Conservation (phyloP, 2,113 vertebrate species). For the Stictonetta naevosa region DNA sequence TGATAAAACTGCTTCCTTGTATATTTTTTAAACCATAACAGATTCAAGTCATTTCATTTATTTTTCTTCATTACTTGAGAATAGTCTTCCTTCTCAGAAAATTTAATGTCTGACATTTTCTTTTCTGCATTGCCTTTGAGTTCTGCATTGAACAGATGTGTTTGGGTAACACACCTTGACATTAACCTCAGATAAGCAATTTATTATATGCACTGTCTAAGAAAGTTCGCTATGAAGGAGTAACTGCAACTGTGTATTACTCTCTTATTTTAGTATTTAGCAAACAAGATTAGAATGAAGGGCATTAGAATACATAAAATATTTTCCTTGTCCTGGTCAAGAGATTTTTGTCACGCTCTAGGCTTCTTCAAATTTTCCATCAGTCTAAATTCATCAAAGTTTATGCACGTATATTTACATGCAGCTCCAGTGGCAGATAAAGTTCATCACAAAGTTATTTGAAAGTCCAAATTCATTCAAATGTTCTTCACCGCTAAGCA, state of each 20-base stretch:
- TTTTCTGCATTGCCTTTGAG: background rate
- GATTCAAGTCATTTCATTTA: background rate
- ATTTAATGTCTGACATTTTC: background rate
- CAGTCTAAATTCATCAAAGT: background rate
- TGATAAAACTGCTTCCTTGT: background rate
- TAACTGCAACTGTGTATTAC: background rate
- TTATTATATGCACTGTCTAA: background rate
- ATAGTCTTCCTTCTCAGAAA: background rate
- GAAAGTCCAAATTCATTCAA: background rate
- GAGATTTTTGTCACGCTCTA: background rate
- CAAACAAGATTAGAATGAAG: background rate
- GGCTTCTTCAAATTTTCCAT: background rate
- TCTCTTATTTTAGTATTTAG: background rate
- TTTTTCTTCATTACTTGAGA: background rate
- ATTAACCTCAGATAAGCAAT: background rate
- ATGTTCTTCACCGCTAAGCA: background rate
- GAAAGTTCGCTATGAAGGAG: background rate
- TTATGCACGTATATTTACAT: background rate
- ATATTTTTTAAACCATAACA: background rate
- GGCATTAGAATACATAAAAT: background rate
- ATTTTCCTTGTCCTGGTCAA: background rate
- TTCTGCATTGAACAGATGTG: background rate
- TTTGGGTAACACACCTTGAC: background rate
- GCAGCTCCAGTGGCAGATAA: background rate
- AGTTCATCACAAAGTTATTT: background rate